A percentile compares a stretch with the other conserved stretches of the same genome.
Evolutionary conservation across 1,140 invertebrate species (phyloP).

Genomic region (Drosophila malerkotliana): DNA sequence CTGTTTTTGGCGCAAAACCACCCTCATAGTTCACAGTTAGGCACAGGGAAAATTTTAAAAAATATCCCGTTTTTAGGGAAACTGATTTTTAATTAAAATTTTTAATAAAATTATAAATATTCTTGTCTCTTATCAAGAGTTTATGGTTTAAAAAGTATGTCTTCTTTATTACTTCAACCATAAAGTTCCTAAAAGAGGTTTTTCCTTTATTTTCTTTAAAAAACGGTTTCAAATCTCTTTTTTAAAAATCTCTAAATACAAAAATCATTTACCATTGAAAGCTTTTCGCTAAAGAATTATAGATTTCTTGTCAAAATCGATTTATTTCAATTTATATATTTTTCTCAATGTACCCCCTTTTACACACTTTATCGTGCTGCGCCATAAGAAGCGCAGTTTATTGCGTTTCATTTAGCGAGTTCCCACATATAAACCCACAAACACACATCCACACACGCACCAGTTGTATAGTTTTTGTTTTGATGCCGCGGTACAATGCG

Average conservation of each 20-base stretch:
- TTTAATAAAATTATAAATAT: not conserved
- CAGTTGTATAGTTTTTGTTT: constrained; percentile 55
- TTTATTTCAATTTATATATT: no score
- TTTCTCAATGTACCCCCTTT: constrained; percentile 9
- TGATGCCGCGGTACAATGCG: constrained; percentile 41
- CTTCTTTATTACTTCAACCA: no score
- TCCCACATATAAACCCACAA: constrained; percentile 19
- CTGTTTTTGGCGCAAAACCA: constrained; percentile 38
- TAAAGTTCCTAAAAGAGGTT: no score
- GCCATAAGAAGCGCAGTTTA: constrained; percentile 72
- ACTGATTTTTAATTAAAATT: not conserved
- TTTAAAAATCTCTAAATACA: no score
- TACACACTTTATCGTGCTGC: constrained; percentile 49
- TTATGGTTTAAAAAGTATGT: no score
- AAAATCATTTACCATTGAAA: not conserved
- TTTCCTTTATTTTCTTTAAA: no score
- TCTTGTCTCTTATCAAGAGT: no score
- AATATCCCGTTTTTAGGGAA: no score
- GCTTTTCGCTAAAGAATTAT: no score
- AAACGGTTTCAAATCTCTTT: no score
- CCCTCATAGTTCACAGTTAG: not conserved
- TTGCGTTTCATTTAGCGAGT: constrained; percentile 66
- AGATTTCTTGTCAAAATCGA: no score
- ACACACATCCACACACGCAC: constrained; percentile 9
- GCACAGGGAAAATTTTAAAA: not conserved